Evolutionary conservation across 2,888 invertebrate genomes (phyloP), one percentile per base, ranked within the genome.

Genomic region (Conistra vaccinii): DNA sequence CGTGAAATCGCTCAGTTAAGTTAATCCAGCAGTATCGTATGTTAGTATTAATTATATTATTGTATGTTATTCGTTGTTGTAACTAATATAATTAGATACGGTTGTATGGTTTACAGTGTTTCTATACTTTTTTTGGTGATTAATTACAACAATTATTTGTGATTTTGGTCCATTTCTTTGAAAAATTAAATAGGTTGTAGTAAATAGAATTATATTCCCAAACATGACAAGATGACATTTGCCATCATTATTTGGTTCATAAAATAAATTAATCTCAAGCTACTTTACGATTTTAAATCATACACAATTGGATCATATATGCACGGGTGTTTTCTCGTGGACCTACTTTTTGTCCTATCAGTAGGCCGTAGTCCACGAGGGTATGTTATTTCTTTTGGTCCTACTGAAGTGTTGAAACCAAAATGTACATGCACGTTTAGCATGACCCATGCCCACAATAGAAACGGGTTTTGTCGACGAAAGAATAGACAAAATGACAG

Each of bases 91-190:
- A 91, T 91, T 90, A 90, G 87, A 90, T 90, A 87, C 93, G 90
- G 94, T 95, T 95, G 91, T 95, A 95, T 93, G 93, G 87, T 95
- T 92, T 95, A 95, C 95, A 95, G 95, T 95, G 95, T 93, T 94
- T 94, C 91, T 93, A 93, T 94, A 90, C 91, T 74, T 89, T 83
- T 91, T 94, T 92, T 94, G 91, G 90, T 92, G 89, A 89, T 93
- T 90, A 90, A 93, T 93, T 94, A 94, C 92, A 94, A 90, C 91
- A 62, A 62, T 62, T 89, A 92, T 91, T 90, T 91, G 89, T 88
- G 88, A 91, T 89, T 12, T 85, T 86, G 82, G 84, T 86, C 83
- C 65, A 89, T 90, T 91, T 91, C 78, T 91, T 92, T 92, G 84
- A 89, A 90, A 89, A 90, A 89, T 88, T 20, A 91, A 89, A 85